These are phyloP conservation scores for Ferrisia virgata DNA, from an alignment of 2,888 invertebrate genomes.

Conservation along the genomic window DNA sequence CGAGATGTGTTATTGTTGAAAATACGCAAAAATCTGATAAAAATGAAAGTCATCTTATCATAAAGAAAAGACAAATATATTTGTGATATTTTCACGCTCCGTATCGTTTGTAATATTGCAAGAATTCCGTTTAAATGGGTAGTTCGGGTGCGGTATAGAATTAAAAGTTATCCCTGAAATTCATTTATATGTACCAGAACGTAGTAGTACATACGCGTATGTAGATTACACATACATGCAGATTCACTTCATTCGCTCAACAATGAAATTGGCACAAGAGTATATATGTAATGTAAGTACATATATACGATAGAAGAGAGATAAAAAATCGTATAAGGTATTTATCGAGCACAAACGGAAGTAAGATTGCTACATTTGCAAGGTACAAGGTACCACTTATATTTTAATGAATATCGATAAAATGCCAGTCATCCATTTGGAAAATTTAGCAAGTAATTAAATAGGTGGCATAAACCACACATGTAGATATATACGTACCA, in stretches of 20 bases:
- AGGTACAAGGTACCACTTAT: background rate
- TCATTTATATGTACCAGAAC: background rate
- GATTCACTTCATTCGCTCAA: background rate
- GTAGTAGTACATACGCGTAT: background rate
- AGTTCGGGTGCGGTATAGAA: background rate
- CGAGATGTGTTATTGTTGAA: conserved; percentile 34
- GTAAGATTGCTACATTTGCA: too few relatives aligned
- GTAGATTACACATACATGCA: background rate
- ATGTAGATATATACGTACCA: background rate
- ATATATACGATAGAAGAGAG: background rate
- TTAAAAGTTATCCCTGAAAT: background rate
- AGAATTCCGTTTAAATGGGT: conserved; percentile 23
- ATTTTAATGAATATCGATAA: background rate
- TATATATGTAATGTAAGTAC: background rate
- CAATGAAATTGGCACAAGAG: background rate
- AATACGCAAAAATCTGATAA: conserved; percentile 37
- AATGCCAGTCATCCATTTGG: background rate
- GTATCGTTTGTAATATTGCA: background rate
- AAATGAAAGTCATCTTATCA: conserved; percentile 37
- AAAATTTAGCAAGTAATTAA: background rate
- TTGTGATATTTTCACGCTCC: conserved; percentile 25
- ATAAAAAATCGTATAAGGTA: background rate
- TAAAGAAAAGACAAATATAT: conserved; percentile 32
- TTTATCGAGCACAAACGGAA: background rate
- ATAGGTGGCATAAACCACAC: too few relatives aligned